Percentiles rank a stretch among this genome's conserved stretches.
Evolutionary conservation across 2,113 vertebrate genomes (phyloP).

Genomic region (Indicator indicator): DNA sequence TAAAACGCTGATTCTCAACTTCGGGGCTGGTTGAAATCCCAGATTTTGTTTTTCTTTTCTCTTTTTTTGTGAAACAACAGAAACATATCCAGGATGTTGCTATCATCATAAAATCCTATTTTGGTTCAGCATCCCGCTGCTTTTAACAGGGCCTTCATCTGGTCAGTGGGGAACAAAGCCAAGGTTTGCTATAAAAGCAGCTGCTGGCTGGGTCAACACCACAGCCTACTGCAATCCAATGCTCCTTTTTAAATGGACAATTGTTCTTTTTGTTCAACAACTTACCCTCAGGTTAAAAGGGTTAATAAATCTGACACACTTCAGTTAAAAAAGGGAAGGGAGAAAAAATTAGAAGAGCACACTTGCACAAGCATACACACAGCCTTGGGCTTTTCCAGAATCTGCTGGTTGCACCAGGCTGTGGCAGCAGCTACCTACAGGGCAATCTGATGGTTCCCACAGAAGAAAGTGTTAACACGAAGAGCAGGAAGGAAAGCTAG

Average conservation of each 20-base stretch:
- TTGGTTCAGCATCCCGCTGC: slow-evolving; percentile 26
- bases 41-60: neutral
- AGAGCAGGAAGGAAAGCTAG: neutral
- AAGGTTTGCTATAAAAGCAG: slow-evolving; percentile 21
- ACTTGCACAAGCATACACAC: neutral
- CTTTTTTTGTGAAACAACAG: neutral
- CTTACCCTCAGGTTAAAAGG: neutral
- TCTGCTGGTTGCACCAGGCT: neutral
- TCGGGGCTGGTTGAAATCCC: neutral
- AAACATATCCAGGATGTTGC: slow-evolving; percentile 44
- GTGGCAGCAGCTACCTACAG: neutral
- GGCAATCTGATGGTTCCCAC: neutral
- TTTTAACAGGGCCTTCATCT: slow-evolving; percentile 37
- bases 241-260: neutral
- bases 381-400: neutral
- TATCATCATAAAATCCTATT: slow-evolving; percentile 53
- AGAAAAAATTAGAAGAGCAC: neutral
- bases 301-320: neutral
- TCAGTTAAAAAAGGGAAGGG: neutral
- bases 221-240: neutral
- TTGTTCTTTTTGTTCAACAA: neutral
- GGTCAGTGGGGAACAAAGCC: slow-evolving; percentile 31
- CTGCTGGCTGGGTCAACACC: slow-evolving; percentile 27
- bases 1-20: neutral
- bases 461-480: neutral